These are phyloP conservation scores for Agelaius tricolor DNA, from an alignment of 2,113 vertebrate genomes.

Conservation along the genomic window DNA sequence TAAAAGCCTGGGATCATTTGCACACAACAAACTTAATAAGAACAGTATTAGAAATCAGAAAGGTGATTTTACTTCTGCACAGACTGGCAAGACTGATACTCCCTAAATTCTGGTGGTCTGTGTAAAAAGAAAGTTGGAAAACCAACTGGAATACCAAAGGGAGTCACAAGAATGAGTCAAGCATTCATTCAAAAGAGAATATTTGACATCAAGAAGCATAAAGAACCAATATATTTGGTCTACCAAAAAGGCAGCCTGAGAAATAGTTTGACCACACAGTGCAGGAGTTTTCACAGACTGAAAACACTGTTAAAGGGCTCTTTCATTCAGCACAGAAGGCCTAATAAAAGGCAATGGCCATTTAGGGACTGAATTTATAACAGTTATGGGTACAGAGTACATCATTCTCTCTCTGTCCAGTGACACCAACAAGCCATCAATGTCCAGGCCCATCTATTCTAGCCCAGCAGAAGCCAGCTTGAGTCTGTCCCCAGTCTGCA, in stretches of 20 bases:
- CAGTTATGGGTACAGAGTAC: not conserved
- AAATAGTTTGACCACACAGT: constrained; percentile 17
- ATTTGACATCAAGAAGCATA: constrained; percentile 12
- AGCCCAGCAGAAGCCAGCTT: not conserved
- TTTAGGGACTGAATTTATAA: not conserved
- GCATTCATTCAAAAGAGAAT: not conserved
- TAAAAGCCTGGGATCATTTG: not conserved
- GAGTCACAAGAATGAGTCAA: not conserved
- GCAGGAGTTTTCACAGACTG: constrained; percentile 15
- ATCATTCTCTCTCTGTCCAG: not conserved
- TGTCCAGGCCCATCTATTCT: not conserved
- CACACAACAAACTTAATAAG: not conserved
- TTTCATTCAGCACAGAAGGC: constrained; percentile 28
- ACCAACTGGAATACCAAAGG: not conserved
- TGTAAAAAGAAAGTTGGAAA: not conserved
- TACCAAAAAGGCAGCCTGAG: constrained; percentile 38
- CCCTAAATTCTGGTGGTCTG: not conserved
- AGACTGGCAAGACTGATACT: not conserved
- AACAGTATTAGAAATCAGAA: not conserved
- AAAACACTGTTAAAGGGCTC: not conserved
- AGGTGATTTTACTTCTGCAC: not conserved
- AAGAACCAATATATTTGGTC: constrained; percentile 8
- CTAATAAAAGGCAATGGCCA: not conserved
- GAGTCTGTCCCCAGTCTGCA: not conserved
- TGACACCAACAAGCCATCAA: not conserved